These are phyloP conservation scores for Chrysotoxum bicinctum DNA, from an alignment of 2,888 invertebrate species.

Conservation along the genomic window DNA sequence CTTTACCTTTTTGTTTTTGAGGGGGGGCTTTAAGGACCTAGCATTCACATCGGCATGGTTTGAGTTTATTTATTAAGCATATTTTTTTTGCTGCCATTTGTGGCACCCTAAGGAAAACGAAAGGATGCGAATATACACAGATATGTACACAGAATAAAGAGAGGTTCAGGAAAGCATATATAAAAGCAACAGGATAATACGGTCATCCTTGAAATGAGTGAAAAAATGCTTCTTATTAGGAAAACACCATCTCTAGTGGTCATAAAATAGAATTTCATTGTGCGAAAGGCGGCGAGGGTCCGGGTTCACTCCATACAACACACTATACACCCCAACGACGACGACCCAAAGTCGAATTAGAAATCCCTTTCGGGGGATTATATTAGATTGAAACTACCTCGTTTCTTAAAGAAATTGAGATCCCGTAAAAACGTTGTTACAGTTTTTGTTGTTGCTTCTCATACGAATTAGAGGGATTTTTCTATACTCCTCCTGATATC, in stretches of 20 bases:
- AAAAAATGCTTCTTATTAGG: slow-evolving; percentile 67
- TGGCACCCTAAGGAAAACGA: slow-evolving; percentile 71
- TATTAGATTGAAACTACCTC: slow-evolving; percentile 72
- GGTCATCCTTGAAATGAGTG: slow-evolving; percentile 70
- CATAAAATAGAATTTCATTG: slow-evolving; percentile 72
- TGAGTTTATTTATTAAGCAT: slow-evolving; percentile 70
- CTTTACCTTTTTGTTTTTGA: slow-evolving; percentile 62
- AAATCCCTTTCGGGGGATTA: slow-evolving; percentile 76
- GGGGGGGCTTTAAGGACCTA: slow-evolving; percentile 15
- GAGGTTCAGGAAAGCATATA: slow-evolving; percentile 2
- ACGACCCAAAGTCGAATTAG: slow-evolving; percentile 74
- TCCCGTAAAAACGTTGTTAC: slow-evolving; percentile 64
- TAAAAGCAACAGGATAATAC: slow-evolving; percentile 70
- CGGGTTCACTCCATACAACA: neutral
- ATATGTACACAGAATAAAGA: neutral
- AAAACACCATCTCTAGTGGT: slow-evolving; percentile 72
- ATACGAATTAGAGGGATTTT: slow-evolving; percentile 64
- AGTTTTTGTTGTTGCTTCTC: neutral
- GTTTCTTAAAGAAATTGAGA: slow-evolving; percentile 70
- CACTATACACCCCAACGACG: slow-evolving; percentile 4
- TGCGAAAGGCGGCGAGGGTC: slow-evolving; percentile 26
- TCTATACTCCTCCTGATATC: neutral
- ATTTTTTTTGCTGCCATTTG: slow-evolving; percentile 56
- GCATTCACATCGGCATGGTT: slow-evolving; percentile 39
- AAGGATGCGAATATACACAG: slow-evolving; percentile 52